Conservation (phyloP, 2,888 invertebrate genomes). For the Caenorhabditis doughertyi region DNA sequence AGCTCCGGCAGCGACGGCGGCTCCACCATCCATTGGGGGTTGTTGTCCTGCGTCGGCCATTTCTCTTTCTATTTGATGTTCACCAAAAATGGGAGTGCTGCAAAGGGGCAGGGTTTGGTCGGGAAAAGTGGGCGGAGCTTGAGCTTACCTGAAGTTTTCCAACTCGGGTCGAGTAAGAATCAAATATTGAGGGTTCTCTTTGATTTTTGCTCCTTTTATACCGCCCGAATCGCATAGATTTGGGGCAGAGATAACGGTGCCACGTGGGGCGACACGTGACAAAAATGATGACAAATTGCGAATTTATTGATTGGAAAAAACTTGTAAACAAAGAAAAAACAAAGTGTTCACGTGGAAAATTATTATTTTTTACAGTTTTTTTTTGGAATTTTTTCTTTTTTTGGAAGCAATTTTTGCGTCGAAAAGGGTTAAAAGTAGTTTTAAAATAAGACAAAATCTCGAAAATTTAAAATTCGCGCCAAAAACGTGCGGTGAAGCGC, state of each 20-base stretch:
- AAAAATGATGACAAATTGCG: not conserved
- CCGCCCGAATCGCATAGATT: constrained; percentile 1
- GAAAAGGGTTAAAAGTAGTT: too few relatives aligned
- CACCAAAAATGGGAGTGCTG: constrained; percentile 32
- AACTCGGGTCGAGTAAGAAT: constrained; percentile 55
- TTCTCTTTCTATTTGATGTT: constrained; percentile 32
- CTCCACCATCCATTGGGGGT: constrained; percentile 42
- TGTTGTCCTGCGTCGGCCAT: constrained; percentile 61
- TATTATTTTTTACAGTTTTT: too few relatives aligned
- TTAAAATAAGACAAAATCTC: too few relatives aligned
- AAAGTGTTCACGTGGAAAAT: too few relatives aligned
- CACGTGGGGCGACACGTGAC: not conserved
- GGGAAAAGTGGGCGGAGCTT: not conserved
- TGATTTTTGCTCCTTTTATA: constrained; percentile 21
- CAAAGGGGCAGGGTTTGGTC: not conserved
- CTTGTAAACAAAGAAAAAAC: too few relatives aligned
- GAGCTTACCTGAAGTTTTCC: constrained; percentile 39
- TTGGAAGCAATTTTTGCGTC: too few relatives aligned
- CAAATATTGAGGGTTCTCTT: constrained; percentile 7
- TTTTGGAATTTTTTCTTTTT: too few relatives aligned
- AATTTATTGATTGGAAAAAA: too few relatives aligned
- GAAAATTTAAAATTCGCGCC: too few relatives aligned
- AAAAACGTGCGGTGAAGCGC: too few relatives aligned
- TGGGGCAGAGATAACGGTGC: constrained; percentile 28
- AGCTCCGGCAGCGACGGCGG: not conserved